Percentiles rank a stretch among this genome's conserved stretches.
phyloP scores from a whole-genome alignment of 1,140 invertebrate genomes.

The Hetaerina americana region DNA sequence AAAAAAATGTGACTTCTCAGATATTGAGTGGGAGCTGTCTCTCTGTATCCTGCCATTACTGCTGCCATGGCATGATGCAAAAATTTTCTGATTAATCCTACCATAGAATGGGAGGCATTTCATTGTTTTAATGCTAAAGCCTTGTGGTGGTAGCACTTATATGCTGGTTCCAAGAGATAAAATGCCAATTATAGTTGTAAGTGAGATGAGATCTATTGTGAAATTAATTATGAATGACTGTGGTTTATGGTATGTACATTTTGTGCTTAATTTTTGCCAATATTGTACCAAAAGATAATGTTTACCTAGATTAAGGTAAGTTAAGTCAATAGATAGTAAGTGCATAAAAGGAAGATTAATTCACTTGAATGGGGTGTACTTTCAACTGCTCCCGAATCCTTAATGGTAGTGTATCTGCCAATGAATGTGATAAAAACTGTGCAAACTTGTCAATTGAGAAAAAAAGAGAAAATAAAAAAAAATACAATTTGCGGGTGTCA shows the following conservation, averaged over 20 bases:
- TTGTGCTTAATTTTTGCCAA: constrained; percentile 8
- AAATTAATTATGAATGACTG: constrained; percentile 1
- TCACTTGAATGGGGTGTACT: neutral
- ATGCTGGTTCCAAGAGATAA: neutral
- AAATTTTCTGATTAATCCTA: constrained; percentile 2
- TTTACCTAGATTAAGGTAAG: constrained; percentile 7
- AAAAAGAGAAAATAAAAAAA: neutral
- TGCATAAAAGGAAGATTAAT: neutral
- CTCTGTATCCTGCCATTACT: neutral
- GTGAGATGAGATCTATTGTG: neutral
- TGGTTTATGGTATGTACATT: constrained; percentile 7
- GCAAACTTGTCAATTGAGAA: constrained; percentile 7
- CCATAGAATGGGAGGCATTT: neutral
- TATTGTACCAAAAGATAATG: constrained; percentile 8
- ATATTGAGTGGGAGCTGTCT: constrained; percentile 3
- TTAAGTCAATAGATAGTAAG: constrained; percentile 6
- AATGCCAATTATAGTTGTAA: constrained; percentile 6
- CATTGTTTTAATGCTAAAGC: neutral
- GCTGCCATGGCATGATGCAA: neutral
- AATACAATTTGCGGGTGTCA: neutral
- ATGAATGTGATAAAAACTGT: constrained; percentile 7
- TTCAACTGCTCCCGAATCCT: neutral
- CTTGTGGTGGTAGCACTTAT: neutral
- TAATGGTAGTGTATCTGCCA: constrained; percentile 1
- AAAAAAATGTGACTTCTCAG: constrained; percentile 6